Conservation (phyloP, 1,140 invertebrate genomes). For the Xylocopa sonorina region DNA sequence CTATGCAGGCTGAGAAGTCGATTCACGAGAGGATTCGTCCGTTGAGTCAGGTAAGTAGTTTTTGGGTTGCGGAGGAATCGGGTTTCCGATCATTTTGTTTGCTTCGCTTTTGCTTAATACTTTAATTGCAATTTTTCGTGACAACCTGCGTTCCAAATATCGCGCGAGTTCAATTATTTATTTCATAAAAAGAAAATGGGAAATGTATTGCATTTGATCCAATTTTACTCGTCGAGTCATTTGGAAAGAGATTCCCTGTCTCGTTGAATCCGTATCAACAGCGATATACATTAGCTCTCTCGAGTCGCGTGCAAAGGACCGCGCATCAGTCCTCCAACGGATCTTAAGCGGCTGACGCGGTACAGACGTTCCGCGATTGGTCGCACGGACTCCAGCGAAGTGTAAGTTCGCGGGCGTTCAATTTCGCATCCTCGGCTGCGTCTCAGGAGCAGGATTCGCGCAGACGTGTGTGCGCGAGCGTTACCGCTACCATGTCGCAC, state of each 20-base stretch:
- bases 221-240: too few species aligned
- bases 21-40: conserved; percentile 96
- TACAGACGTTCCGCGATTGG: conserved; percentile 30
- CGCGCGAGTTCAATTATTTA: too few species aligned
- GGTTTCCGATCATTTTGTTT: too few species aligned
- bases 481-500: neutral
- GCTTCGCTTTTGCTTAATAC: too few species aligned
- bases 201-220: too few species aligned
- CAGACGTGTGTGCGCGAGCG: neutral
- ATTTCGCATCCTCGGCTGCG: conserved; percentile 54
- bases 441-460: neutral
- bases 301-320: neutral
- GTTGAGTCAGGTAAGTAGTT: conserved; percentile 89
- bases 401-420: conserved; percentile 53
- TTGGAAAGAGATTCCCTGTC: too few species aligned
- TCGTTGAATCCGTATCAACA: neutral
- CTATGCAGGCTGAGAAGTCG: conserved; percentile 92
- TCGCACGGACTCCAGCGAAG: conserved; percentile 32
- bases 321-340: neutral
- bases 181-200: too few species aligned
- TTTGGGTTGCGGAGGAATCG: too few species aligned
- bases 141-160: too few species aligned
- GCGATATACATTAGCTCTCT: conserved; percentile 3
- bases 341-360: conserved; percentile 12
- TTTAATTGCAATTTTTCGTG: too few species aligned